Base-by-base conservation (phyloP, 2,797 vertebrate species). In the Heliangelus exortis region DNA sequence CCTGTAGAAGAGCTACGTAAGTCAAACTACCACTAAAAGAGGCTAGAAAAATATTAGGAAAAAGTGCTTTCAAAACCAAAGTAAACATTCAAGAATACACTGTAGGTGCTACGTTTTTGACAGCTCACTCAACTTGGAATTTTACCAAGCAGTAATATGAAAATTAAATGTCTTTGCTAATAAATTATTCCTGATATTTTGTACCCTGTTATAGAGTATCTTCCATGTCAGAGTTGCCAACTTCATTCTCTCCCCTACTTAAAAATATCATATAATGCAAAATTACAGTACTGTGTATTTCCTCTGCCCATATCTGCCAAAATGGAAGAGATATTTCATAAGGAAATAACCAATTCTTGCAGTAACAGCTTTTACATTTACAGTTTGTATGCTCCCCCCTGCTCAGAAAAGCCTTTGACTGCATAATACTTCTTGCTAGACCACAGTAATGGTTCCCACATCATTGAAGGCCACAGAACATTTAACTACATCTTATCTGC, bases 381-480 rank as follows among this genome's bases (percentile, higher is more conserved):
- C 65, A 83, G 80, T 87, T 84, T 63, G 55, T 87, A 65, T 36
- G 74, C 86, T 93, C 77, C 78, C 77, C 87, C 87, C 66, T 19
- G 51, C 66, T 95, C 87, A 91, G 92, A 94, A 95, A 94, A 93
- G 92, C 86, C 92, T 97, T 55, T 82, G 62, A 89, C 87, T 83
- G 89, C 81, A 36, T 78, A 95, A 96, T 45, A 92, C 69, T 81
- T 87, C 74, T 93, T 61, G 12, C 94, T 90, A 95, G 72, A 97
- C 94, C 95, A 96, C 87, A 97, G 95, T 92, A 88, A 94, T 69
- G 84, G 54, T 89, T 97, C 90, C 94, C 20, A 8, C 95, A 31
- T 84, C 96, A 92, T 96, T 94, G 96, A 98, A 98, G 97, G 98
- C 97, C 98, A 98, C 97, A 96, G 95, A 97, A 96, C 94, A 89